Evolutionary conservation across 2,888 invertebrate genomes (phyloP).

Genomic region (Lithophane leautieri): DNA sequence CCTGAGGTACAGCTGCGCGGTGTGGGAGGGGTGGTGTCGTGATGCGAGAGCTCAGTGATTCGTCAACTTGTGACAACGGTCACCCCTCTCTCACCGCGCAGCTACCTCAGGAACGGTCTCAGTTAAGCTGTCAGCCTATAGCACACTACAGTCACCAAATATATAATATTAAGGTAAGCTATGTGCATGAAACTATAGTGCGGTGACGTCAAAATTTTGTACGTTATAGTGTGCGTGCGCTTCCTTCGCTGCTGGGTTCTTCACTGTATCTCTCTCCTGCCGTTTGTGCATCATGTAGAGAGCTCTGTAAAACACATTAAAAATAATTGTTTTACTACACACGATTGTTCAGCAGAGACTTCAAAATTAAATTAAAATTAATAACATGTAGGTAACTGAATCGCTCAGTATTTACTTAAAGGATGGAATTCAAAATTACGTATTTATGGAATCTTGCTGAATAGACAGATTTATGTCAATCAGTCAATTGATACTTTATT

Average conservation of each 20-base stretch:
- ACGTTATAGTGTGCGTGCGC: constrained; percentile 81
- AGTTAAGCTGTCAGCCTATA: background rate
- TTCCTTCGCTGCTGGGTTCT: constrained; percentile 79
- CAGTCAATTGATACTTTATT: background rate
- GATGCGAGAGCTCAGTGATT: too few relatives aligned
- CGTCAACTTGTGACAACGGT: too few relatives aligned
- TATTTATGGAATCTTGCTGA: background rate
- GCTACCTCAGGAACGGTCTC: too few relatives aligned
- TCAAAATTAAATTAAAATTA: background rate
- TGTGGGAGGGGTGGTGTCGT: too few relatives aligned
- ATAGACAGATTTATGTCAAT: background rate
- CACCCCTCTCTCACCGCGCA: too few relatives aligned
- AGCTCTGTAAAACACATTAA: constrained; percentile 75
- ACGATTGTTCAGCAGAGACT: background rate
- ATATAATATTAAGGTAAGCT: background rate
- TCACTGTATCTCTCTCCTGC: constrained; percentile 76
- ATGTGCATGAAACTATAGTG: constrained; percentile 65
- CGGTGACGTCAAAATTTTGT: constrained; percentile 70
- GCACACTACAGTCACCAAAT: background rate
- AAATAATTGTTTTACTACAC: background rate
- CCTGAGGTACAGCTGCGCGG: too few relatives aligned
- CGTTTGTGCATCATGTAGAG: constrained; percentile 82
- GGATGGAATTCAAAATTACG: background rate
- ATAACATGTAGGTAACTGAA: background rate
- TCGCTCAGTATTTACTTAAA: background rate